Base-by-base conservation (phyloP, 2,113 vertebrate species). In the Phylloscopus trochiloides region DNA sequence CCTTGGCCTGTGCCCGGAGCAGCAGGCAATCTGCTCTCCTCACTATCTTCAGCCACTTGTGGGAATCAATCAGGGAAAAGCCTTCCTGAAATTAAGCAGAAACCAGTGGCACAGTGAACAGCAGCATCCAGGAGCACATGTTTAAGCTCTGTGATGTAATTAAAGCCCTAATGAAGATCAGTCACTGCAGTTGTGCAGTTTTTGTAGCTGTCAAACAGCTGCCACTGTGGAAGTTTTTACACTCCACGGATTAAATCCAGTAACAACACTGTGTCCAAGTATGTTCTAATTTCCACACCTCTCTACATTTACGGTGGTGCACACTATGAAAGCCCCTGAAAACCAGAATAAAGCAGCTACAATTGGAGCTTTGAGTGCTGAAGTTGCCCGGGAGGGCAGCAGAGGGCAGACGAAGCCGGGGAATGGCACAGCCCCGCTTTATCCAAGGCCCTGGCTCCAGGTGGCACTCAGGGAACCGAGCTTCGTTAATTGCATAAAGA, bases 1-100 rank as follows among this genome's bases (percentile, higher is more conserved):
- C 99, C 98, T 98, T 98, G 62, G 97, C 52, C 34, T 97, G 98
- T 29, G 98, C 97, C 74, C 86, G 97, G 91, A 99, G 98, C 72
- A 99, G 96, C 73, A 99, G 97, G 93, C 98, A 99, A 85, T 99
- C 99, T 86, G 96, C 95, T 91, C 97, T 99, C 86, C 98, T 98
- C 32, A 98, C 98, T 73, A 99, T 96, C 97, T 98, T 99, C 86
- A 99, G 86, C 98, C 97, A 98, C 63, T 98, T 98, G 55, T 97
- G 97, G 79, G 97, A 97, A 82, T 97, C 96, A 26, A 98, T 94
- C 87, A 99, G 96, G 55, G 98, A 98, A 84, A 99, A 98, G 17
- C 99, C 98, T 97, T 99, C 99, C 99, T 99, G 96, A 88, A 97
- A 97, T 32, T 95, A 97, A 98, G 82, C 84, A 72, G 61, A 63